Base-by-base conservation (phyloP, 2,888 invertebrate species). In the Hypomecis punctinalis region DNA sequence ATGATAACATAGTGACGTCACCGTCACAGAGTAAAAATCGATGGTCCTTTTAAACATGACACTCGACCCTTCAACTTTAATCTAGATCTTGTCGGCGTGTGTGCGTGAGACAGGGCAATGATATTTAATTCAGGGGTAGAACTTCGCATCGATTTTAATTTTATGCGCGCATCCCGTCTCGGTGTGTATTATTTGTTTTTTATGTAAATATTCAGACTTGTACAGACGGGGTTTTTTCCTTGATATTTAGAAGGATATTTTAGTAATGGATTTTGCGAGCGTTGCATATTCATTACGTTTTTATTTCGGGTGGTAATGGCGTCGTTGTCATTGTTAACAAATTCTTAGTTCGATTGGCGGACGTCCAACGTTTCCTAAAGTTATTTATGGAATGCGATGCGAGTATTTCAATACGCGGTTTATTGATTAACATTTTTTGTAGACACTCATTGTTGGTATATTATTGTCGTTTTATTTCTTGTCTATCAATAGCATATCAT, bases 91-190 rank as follows among this genome's bases (percentile, higher is more conserved):
- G 82, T 80, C 79, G 77, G 83, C 80, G 80, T 80, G 85, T 86
- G 84, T 83, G 86, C 78, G 86, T 83, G 86, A 83, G 86, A 72
- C 72, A 64, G 61, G 85, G 86, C 90, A 90, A 87, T 91, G 88
- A 91, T 92, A 91, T 91, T 90, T 93, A 92, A 92, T 91, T 92
- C 88, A 90, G 85, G 91, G 91, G 92, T 91, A 89, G 86, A 89
- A 87, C 84, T 87, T 88, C 89, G 88, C 90, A 92, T 93, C 91
- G 92, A 92, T 92, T 92, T 92, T 91, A 93, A 93, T 93, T 90
- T 91, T 91, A 93, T 92, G 92, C 92, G 85, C 91, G 87, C 91
- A 89, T 90, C 90, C 86, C 90, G 87, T 92, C 92, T 90, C 90
- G 76, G 82, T 77, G 79, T 84, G 86, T 83, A 82, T 89, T 91